Base-by-base conservation (phyloP, 2,797 vertebrate genomes). In the Gadopsis bispinosus region DNA sequence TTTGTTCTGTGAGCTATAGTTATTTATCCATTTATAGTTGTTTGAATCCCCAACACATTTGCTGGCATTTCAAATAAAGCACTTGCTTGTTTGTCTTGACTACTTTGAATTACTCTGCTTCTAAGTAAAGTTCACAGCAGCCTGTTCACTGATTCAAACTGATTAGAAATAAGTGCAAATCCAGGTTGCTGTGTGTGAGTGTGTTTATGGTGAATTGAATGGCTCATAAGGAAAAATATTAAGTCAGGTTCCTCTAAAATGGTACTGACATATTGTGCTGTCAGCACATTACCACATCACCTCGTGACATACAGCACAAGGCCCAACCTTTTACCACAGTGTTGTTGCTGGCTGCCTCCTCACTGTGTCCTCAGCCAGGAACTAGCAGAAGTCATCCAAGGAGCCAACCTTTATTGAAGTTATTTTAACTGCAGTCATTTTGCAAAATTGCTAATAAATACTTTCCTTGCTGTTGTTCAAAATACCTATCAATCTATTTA, bases 281-380 rank as follows among this genome's bases (percentile, higher is more conserved):
- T 92, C 90, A 86, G 82, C 87, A 83, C 88, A 79, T 88, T 79
- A 83, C 83, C 82, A 73, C 88, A 84, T 86, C 85, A 89, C 89
- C 81, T 87, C 79, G 33, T 80, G 78, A 85, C 77, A 75, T 65
- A 80, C 74, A 74, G 75, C 58, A 73, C 73, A 37, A 69, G 64
- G 58, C 61, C 71, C 62, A 31, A 83, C 73, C 73, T 73, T 79
- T 64, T 13, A 85, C 75, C 79, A 84, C 85, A 63, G 68, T 91
- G 91, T 91, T 94, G 88, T 78, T 84, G 19, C 86, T 91, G 93
- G 89, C 85, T 53, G 76, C 54, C 56, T 31, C 56, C 47, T 73
- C 31, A 1, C 22, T 51, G 31, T 56, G 69, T 69, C 61, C 63
- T 51, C 50, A 63, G 69, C 69, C 72, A 72, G 45, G 39, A 89